Evolutionary conservation across 2,797 vertebrate species (phyloP).

Genomic region (Dermochelys coriacea): DNA sequence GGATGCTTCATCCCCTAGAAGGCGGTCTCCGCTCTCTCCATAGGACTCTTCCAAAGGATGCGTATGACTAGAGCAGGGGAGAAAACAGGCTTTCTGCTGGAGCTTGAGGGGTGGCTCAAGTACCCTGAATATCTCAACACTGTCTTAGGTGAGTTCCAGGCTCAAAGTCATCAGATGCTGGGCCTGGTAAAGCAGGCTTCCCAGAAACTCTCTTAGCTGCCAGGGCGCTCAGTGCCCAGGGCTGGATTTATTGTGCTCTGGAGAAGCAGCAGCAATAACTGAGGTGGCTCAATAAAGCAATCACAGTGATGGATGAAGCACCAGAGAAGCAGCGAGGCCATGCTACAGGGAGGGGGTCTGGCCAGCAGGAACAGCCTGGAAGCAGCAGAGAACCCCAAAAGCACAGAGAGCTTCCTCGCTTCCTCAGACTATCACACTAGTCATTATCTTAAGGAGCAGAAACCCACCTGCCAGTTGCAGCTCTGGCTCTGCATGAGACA

Average conservation of each 20-base stretch:
- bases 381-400: too few species aligned
- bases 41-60: background rate
- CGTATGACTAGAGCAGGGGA: background rate
- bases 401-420: too few species aligned
- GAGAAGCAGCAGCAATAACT: slow-evolving; percentile 59
- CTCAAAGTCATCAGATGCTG: background rate
- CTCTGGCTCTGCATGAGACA: slow-evolving; percentile 25
- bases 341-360: too few species aligned
- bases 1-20: background rate
- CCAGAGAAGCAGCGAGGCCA: background rate
- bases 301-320: slow-evolving; percentile 28
- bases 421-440: too few species aligned
- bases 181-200: background rate
- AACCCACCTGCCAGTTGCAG: background rate
- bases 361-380: too few species aligned
- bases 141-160: background rate
- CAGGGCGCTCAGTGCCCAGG: background rate
- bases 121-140: background rate
- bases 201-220: background rate
- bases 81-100: background rate
- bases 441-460: too few species aligned
- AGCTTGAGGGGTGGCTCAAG: background rate
- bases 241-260: slow-evolving; percentile 50
- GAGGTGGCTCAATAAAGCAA: slow-evolving; percentile 16
- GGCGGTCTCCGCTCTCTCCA: background rate